Evolutionary conservation across 37 sponge, comb jelly and placozoan species (phyloP).

Genomic region (Halisarca cf. caerulea): DNA sequence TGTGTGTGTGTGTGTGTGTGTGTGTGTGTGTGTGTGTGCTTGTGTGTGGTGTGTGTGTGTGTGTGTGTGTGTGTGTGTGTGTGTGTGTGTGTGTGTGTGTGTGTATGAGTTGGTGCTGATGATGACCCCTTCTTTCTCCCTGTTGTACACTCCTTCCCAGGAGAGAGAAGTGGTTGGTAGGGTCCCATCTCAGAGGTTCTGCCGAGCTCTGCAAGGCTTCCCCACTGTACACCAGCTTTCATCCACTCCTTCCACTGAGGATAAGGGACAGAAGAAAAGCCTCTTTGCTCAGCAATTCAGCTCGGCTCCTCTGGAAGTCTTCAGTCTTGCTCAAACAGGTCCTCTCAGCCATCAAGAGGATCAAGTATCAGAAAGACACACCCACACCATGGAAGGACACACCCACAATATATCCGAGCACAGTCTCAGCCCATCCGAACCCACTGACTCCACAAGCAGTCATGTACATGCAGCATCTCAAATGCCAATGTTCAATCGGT

Average conservation of each 20-base stretch:
- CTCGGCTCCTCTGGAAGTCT: slow-evolving; percentile 18
- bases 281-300: slow-evolving; percentile 73
- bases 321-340: slow-evolving; percentile 39
- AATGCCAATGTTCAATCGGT: neutral
- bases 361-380: too few relatives aligned
- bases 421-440: neutral
- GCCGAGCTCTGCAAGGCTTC: slow-evolving; percentile 2
- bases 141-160: too few relatives aligned
- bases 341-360: neutral
- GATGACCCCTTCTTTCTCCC: too few relatives aligned
- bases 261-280: slow-evolving; percentile 47
- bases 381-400: too few relatives aligned
- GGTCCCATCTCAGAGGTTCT: neutral
- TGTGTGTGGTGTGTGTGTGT: too few relatives aligned
- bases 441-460: neutral
- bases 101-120: too few relatives aligned
- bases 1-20: too few relatives aligned
- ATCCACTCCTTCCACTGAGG: neutral
- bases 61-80: too few relatives aligned
- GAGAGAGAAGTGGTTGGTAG: neutral
- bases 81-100: too few relatives aligned
- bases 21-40: too few relatives aligned
- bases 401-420: neutral
- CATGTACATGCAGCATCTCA: neutral
- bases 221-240: neutral